phyloP scores from a whole-genome alignment of 2,113 vertebrate genomes.

The Delphinapterus leucas region DNA sequence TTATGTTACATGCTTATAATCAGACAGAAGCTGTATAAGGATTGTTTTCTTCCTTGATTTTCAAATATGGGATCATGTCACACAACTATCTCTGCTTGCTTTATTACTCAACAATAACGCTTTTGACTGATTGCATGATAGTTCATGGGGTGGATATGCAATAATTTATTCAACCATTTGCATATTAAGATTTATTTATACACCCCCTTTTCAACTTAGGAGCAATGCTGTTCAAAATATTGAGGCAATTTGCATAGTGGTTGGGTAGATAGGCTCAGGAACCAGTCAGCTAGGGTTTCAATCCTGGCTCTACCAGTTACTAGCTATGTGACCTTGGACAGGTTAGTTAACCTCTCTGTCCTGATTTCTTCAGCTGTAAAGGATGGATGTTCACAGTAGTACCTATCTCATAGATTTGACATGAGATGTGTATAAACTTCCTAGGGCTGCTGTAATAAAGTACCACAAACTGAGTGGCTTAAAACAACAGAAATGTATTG shows the following conservation, averaged over 20 bases:
- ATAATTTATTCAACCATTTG: background rate
- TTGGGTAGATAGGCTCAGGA: background rate
- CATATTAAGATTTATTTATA: background rate
- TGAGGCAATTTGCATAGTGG: background rate
- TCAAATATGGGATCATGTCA: background rate
- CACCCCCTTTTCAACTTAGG: background rate
- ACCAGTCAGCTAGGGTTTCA: background rate
- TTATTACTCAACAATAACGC: constrained; percentile 4
- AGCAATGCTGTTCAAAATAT: constrained; percentile 11
- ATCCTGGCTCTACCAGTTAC: background rate
- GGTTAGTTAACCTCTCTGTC: background rate
- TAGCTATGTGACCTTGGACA: background rate
- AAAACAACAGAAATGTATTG: background rate
- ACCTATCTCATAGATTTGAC: background rate
- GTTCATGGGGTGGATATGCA: background rate
- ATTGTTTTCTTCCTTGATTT: constrained; percentile 36
- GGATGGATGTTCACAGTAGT: background rate
- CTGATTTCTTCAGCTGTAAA: background rate
- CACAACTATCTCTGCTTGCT: background rate
- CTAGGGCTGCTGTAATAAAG: background rate
- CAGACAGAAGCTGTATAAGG: background rate
- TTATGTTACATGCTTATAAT: background rate
- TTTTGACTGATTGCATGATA: background rate
- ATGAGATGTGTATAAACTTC: background rate
- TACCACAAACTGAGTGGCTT: background rate